Base-by-base conservation (phyloP, 2,888 invertebrate species). In the Kuschelorhynchus macadamiae region DNA sequence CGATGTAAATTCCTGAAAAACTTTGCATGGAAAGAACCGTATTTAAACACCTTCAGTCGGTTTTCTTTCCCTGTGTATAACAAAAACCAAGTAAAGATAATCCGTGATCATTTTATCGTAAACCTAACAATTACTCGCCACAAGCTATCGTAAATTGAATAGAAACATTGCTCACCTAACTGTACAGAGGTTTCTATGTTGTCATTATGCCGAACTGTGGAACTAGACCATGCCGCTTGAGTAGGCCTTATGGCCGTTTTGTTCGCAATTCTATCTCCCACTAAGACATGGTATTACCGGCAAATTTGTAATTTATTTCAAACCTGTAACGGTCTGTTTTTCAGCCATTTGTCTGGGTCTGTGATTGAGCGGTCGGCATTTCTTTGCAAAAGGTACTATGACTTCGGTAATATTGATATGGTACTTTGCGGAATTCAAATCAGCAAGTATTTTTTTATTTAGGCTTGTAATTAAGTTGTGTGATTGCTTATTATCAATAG, bases 311-410 rank as follows among this genome's bases (percentile, higher is more conserved):
- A 50, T 33, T 52, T 53, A 39, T 39, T 39, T 14, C 50, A 20
- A 53, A 53, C 20, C 21, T n/a, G 39, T 53, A 53, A 39, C 39
- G 53, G 53, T 53, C 20, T n/a, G 39, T 20, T 53, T 53, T 36
- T 50, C 33, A 33, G 32, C 33, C 16, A 47, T 47, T 53, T 53
- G 53, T 53, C 39, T 53, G 39, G n/a, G 21, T 11, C 39, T 17
- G 33, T 20, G 53, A 39, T 21, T 53, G n/a, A 52, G 9, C 18
- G 9, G 50, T 16, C 36, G 16, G 21, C 39, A 39, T 53, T 53
- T 39, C 17, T 42, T 2, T 42, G 17, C n/a, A 16, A 14, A 42
- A 16, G 42, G 3, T 17, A 42, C 16, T 42, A 3, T n/a, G n/a
- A n/a, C n/a, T n/a, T n/a, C n/a, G n/a, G n/a, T n/a, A n/a, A n/a